These are phyloP conservation scores for Xiphorhynchus erythropygius DNA, from an alignment of 2,797 vertebrate genomes.

Conservation along the genomic window DNA sequence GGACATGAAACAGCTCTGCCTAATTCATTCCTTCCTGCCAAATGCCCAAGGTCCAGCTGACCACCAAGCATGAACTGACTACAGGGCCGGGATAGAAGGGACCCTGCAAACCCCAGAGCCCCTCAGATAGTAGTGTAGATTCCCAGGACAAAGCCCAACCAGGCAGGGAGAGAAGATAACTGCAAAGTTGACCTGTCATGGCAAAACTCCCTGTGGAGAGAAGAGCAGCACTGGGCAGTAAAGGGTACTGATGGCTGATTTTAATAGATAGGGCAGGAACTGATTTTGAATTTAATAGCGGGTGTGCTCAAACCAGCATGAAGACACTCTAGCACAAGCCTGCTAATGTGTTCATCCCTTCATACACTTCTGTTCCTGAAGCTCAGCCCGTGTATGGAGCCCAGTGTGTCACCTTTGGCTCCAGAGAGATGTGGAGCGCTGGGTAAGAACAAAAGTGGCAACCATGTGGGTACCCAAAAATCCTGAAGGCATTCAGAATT, in stretches of 20 bases:
- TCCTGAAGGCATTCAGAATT: neutral
- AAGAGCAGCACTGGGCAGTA: neutral
- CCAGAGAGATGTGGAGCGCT: neutral
- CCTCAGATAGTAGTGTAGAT: accelerated
- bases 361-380: neutral
- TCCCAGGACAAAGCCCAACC: neutral
- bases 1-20: neutral
- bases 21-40: neutral
- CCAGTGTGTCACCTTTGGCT: neutral
- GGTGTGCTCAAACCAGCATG: neutral
- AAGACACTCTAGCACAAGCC: neutral
- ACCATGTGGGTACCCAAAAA: neutral
- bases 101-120: neutral
- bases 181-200: neutral
- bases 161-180: neutral
- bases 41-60: neutral
- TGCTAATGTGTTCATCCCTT: neutral
- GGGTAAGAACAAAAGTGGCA: neutral
- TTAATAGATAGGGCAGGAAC: neutral
- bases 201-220: neutral
- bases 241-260: neutral
- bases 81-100: neutral
- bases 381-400: neutral
- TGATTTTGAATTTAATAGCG: neutral
- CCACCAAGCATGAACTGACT: neutral